These are phyloP conservation scores for Cercocebus atys DNA, from an alignment of 2,113 vertebrate genomes.

Conservation along the genomic window DNA sequence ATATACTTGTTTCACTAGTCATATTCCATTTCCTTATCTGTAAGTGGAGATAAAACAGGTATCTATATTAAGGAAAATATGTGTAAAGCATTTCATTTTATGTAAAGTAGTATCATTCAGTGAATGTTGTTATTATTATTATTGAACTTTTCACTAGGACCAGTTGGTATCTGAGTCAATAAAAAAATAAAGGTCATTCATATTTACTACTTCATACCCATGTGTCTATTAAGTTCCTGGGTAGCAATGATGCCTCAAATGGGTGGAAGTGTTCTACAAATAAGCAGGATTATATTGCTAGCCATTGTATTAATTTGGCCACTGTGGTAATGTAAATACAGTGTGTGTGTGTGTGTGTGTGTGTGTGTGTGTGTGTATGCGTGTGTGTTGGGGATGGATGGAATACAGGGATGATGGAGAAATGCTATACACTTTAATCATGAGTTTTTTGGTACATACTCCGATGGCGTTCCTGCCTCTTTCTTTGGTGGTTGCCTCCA, in stretches of 20 bases:
- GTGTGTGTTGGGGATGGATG: not conserved
- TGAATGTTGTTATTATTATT: not conserved
- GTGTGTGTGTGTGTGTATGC: not conserved
- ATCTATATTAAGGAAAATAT: not conserved
- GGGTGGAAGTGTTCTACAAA: not conserved
- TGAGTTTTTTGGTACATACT: not conserved
- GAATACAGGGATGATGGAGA: not conserved
- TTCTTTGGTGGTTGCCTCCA: not conserved
- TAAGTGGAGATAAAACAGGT: not conserved
- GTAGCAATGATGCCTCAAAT: not conserved
- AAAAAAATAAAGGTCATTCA: not conserved
- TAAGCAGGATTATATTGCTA: not conserved
- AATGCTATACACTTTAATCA: not conserved
- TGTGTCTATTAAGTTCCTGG: not conserved
- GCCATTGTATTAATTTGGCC: not conserved
- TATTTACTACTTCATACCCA: not conserved
- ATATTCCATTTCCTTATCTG: not conserved
- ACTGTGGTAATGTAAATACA: not conserved
- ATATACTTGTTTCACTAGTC: not conserved
- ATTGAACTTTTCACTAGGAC: not conserved
- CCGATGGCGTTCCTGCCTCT: not conserved
- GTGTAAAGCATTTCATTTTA: not conserved
- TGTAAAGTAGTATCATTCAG: not conserved
- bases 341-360: not conserved
- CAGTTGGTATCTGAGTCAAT: not conserved